phyloP scores from a whole-genome alignment of 2,797 vertebrate genomes.

The Tenualosa thibaudeaui region DNA sequence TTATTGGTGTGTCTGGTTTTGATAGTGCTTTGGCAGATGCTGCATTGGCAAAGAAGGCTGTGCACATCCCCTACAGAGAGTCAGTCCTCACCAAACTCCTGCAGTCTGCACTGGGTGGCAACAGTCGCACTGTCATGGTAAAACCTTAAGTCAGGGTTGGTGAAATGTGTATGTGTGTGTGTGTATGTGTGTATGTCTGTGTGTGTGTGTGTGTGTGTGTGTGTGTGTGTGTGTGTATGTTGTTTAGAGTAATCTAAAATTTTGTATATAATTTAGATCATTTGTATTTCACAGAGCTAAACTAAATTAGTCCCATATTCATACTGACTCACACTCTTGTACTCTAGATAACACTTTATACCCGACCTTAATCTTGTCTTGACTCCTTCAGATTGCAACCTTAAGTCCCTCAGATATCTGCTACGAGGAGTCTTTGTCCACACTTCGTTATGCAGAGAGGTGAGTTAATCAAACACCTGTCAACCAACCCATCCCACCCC shows the following conservation, averaged over 20 bases:
- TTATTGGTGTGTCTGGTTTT: background rate
- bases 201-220: constrained; percentile 9
- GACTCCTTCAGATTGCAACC: constrained; percentile 75
- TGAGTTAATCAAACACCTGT: constrained; percentile 43
- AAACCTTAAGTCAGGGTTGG: background rate
- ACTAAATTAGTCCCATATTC: background rate
- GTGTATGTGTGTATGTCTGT: background rate
- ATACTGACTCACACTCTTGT: background rate
- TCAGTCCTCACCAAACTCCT: constrained; percentile 87
- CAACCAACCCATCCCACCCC: too few species aligned
- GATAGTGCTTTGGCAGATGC: constrained; percentile 81
- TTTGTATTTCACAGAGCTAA: background rate
- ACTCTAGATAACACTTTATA: background rate
- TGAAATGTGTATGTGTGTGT: background rate
- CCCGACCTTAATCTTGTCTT: background rate
- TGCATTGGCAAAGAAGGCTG: constrained; percentile 77
- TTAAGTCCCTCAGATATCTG: constrained; percentile 88
- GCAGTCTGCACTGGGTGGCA: constrained; percentile 88
- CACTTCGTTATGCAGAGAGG: constrained; percentile 86
- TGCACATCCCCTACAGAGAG: constrained; percentile 86
- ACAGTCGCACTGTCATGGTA: constrained; percentile 89
- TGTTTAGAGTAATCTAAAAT: too few species aligned
- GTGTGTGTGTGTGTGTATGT: background rate
- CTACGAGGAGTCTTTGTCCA: constrained; percentile 87
- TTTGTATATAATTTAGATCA: background rate